Conservation (phyloP, 2,797 vertebrate species). For the Mus spretus region DNA sequence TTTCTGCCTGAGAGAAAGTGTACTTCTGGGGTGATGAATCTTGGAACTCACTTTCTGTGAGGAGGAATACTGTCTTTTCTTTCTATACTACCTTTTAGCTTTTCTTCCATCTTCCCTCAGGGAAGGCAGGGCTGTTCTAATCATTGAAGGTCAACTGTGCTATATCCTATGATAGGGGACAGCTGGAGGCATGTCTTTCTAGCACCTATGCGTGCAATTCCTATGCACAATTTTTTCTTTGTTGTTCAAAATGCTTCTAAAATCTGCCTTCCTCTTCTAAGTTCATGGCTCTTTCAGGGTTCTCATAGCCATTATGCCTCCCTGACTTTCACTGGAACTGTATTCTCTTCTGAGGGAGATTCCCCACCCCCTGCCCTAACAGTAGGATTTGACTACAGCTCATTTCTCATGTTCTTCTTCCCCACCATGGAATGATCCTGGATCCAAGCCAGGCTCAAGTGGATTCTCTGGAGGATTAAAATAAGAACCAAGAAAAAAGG, state of each 20-base stretch:
- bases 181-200: too few species aligned
- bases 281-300: too few species aligned
- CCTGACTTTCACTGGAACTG: not conserved
- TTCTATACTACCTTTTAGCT: not conserved
- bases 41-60: not conserved
- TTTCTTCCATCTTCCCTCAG: too few species aligned
- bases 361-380: not conserved
- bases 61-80: not conserved
- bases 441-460: not conserved
- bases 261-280: too few species aligned
- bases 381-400: not conserved
- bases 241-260: too few species aligned
- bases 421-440: accelerated
- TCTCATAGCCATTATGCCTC: not conserved
- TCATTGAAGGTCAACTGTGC: accelerated
- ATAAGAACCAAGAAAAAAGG: not conserved
- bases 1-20: too few species aligned
- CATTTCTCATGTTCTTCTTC: accelerated
- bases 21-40: not conserved
- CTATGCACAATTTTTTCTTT: too few species aligned
- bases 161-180: accelerated
- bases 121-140: not conserved
- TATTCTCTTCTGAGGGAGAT: not conserved
- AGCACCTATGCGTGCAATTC: too few species aligned
- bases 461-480: not conserved